A percentile compares a stretch with the other conserved stretches of the same genome.
Evolutionary conservation across 2,797 vertebrate genomes (phyloP).

Genomic region (Paedocypris micromegethes): DNA sequence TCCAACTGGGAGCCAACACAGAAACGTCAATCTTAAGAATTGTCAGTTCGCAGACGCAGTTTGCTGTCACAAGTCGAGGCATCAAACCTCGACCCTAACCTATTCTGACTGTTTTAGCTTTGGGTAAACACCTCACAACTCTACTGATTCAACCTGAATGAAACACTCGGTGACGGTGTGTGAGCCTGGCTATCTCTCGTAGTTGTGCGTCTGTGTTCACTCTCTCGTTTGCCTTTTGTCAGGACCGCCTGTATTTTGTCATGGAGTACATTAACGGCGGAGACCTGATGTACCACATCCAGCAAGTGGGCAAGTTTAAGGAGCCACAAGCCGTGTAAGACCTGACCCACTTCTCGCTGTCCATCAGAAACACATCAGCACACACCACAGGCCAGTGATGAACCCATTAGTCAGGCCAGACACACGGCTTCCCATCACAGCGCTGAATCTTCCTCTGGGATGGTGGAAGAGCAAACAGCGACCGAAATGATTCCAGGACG

Average conservation of each 20-base stretch:
- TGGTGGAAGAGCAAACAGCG: too few species aligned
- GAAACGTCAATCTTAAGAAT: too few species aligned
- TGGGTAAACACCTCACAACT: too few species aligned
- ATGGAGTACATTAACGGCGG: slow-evolving; percentile 98
- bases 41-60: too few species aligned
- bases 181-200: too few species aligned
- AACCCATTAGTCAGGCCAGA: neutral
- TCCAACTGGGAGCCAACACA: too few species aligned
- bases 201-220: neutral
- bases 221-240: slow-evolving; percentile 24
- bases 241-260: slow-evolving; percentile 98
- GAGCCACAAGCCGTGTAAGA: slow-evolving; percentile 71
- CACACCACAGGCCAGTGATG: neutral
- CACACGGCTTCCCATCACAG: neutral
- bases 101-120: too few species aligned
- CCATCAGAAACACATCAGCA: neutral
- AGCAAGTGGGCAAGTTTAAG: slow-evolving; percentile 78
- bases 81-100: too few species aligned
- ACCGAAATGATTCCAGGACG: too few species aligned
- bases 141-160: too few species aligned
- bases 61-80: too few species aligned
- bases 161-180: too few species aligned
- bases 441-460: neutral
- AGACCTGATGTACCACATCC: slow-evolving; percentile 91
- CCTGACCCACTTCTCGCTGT: neutral